These are phyloP conservation scores for Falco naumanni DNA, from an alignment of 2,797 vertebrate species.

Conservation along the genomic window DNA sequence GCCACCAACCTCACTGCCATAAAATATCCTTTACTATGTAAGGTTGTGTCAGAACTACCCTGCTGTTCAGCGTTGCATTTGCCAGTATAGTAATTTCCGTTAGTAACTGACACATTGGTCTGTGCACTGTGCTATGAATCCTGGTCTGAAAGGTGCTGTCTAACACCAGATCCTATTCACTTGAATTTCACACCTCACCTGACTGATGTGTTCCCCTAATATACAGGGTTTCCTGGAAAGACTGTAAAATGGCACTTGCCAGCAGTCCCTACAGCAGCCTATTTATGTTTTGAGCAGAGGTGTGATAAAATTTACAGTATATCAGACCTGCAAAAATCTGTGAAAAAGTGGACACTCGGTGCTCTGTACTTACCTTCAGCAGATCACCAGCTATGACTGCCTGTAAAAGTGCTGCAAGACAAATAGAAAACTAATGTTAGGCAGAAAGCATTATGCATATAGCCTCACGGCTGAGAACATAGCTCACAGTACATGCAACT, in stretches of 20 bases:
- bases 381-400: slow-evolving; percentile 82
- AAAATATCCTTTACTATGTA: background rate
- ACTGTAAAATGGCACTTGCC: slow-evolving; percentile 12
- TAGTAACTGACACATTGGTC: background rate
- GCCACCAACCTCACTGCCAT: background rate
- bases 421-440: slow-evolving; percentile 63
- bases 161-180: slow-evolving; percentile 49
- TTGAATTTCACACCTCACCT: slow-evolving; percentile 22
- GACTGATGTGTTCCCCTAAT: background rate
- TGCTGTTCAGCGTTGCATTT: background rate
- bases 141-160: background rate
- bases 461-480: background rate
- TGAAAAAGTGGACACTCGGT: background rate
- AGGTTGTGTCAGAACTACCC: background rate
- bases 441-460: background rate
- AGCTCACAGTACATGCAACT: background rate
- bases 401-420: slow-evolving; percentile 81
- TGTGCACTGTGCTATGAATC: background rate
- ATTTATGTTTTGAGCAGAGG: slow-evolving; percentile 7
- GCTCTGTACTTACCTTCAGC: slow-evolving; percentile 77
- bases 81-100: background rate
- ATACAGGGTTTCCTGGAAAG: slow-evolving; percentile 43
- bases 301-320: background rate
- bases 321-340: slow-evolving; percentile 24
- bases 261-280: slow-evolving; percentile 9